Base-by-base conservation (phyloP, 2,113 vertebrate genomes). In the Lepus americanus region DNA sequence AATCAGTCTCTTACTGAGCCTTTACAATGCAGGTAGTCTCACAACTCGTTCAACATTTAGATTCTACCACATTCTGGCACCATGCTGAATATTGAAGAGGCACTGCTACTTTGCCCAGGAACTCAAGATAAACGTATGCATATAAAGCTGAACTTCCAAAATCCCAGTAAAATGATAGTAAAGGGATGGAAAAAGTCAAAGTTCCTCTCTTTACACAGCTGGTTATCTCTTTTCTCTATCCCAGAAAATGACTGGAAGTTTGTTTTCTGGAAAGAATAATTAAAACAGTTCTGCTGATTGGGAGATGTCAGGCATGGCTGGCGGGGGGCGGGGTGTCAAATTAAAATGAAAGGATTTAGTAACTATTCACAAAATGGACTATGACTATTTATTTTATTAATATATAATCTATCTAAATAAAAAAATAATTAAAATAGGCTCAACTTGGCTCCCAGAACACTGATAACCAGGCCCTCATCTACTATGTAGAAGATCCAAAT, bases 71-170 rank as follows among this genome's bases (percentile, higher is more conserved):
- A 73, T 76, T 31, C 9, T 55, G 61, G 36, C n/a, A 74, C 39
- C 61, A 83, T 44, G 33, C 19, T 72, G 83, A 94, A 36, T 78
- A 36, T 79, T 76, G 2, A 17, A 29, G 22, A 85, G 33, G 39
- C 25, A 92, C 5, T 81, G 19, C 64, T 73, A 55, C 22, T 74
- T 85, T 89, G 78, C 11, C 61, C 53, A 82, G 29, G 23, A 88
- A 66, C 51, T 80, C 73, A 53, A 72, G 49, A 90, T 66, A 83
- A 87, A 89, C 5, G 92, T 44, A 94, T 61, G 64, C 53, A 64
- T 64, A 78, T 49, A 74, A 74, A 31, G 31, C 2, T 63, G 51
- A 8, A 78, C 63, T 86, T 86, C 25, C 44, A 20, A 92, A 77
- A 70, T 4, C 14, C 36, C 17, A 81, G 1, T 63, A 44, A 74